Evolutionary conservation across 2,888 invertebrate genomes (phyloP), one percentile per base, ranked within the genome.

Genomic region (Argyresthia albistria): DNA sequence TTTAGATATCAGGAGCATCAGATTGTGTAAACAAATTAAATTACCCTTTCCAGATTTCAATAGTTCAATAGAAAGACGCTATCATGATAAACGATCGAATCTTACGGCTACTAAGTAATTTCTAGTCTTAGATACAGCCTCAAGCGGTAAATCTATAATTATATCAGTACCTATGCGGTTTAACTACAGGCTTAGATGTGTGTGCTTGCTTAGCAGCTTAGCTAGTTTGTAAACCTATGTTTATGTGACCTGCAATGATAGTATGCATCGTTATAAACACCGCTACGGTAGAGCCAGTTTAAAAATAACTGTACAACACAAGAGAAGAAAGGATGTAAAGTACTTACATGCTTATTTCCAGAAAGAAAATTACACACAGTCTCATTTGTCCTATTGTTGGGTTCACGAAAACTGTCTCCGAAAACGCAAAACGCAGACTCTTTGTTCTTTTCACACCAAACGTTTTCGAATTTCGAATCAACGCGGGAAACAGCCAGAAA

Each of bases 281-380:
- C 25, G 25, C 25, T 25, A 25, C 6, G 3, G 25, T 25, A 25
- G 25, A 4, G 25, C 25, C 25, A 25, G 25, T 25, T 25, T 25
- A 25, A 25, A 25, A 25, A 25, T 25, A 25, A 25, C 25, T 25
- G 25, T 25, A 4, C 42, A 42, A 25, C 25, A 25, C 6, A 25
- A 25, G 25, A 25, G 25, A 14, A 50, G 15, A 25, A 12, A 37
- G 12, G 39, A 15, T 8, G n/a, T 45, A 37, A 43, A 15, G 35
- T 76, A 69, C 86, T 86, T 77, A 86, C 86, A 76, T 71, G 80
- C 75, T 81, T 86, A 87, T 87, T 82, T 83, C 86, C 64, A 70
- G 65, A 70, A 71, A 72, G 69, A 75, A 74, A 73, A 80, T 80
- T 75, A 80, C 79, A 68, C 63, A 66, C 67, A 74, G 68, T 69